phyloP scores from a whole-genome alignment of 2,113 vertebrate species.

The Eidolon helvum region DNA sequence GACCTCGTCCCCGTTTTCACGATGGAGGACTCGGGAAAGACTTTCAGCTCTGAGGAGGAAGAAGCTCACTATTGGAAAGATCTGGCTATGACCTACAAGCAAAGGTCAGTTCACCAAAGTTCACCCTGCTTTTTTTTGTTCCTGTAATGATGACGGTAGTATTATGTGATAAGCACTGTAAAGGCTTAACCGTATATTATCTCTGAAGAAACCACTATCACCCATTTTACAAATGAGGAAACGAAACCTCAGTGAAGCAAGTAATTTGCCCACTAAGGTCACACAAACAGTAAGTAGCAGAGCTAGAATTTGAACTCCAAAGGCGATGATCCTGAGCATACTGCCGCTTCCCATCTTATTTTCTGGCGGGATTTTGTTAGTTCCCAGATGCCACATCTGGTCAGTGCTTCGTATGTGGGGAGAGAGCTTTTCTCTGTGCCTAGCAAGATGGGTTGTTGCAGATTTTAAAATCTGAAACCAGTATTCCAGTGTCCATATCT shows the following conservation, averaged over 20 bases:
- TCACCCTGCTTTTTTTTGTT: not conserved
- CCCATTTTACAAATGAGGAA: not conserved
- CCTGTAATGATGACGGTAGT: no score
- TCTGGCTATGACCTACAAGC: conserved; percentile 88
- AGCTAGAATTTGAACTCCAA: not conserved
- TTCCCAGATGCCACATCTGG: not conserved
- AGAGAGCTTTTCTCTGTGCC: not conserved
- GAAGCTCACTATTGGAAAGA: conserved; percentile 94
- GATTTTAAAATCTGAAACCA: not conserved
- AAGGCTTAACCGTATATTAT: not conserved
- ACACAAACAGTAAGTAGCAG: not conserved
- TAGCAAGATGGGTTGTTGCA: not conserved
- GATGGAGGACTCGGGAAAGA: conserved; percentile 88
- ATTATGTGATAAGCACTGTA: no score
- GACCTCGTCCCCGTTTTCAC: conserved; percentile 17
- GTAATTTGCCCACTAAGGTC: not conserved
- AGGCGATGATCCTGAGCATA: not conserved
- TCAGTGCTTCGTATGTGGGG: not conserved
- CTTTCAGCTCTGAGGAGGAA: conserved; percentile 91
- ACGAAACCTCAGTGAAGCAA: not conserved
- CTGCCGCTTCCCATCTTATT: no score
- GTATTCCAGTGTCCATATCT: not conserved
- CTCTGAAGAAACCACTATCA: not conserved
- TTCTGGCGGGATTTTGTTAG: not conserved
- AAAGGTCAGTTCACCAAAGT: conserved; percentile 84